Evolutionary conservation across 2,797 vertebrate genomes (phyloP).

Genomic region (Schizopygopsis malacanthus): DNA sequence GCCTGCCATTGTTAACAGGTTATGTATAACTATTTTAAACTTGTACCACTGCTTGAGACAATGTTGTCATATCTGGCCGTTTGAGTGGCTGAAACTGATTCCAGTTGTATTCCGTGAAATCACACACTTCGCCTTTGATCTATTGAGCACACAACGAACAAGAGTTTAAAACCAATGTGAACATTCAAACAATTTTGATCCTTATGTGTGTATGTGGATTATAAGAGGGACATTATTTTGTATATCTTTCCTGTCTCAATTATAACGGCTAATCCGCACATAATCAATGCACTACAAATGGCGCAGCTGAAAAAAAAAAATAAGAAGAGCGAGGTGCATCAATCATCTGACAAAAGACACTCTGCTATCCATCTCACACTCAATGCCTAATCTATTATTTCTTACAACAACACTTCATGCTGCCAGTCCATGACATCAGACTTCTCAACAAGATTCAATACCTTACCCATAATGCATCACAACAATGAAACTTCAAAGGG

Average conservation of each 20-base stretch:
- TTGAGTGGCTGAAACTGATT: not conserved
- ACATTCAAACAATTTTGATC: not conserved
- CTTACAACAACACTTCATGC: slow-evolving; percentile 6
- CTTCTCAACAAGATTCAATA: slow-evolving; percentile 7
- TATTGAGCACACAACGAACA: slow-evolving; percentile 3
- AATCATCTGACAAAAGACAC: slow-evolving; percentile 7
- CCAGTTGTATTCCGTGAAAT: not conserved
- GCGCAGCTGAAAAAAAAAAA: slow-evolving; percentile 27
- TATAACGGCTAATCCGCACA: not conserved
- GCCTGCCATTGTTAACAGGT: not conserved
- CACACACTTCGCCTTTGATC: not conserved
- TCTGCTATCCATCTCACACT: not conserved
- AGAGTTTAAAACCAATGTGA: not conserved
- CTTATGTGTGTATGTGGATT: slow-evolving; percentile 6
- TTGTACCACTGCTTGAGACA: not conserved
- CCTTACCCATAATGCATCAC: slow-evolving; percentile 6
- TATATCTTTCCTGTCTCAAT: slow-evolving; percentile 10
- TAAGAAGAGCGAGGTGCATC: slow-evolving; percentile 20
- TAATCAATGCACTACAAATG: slow-evolving; percentile 15
- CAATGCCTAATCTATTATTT: not conserved
- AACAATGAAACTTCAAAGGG: not conserved
- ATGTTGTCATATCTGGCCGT: not conserved
- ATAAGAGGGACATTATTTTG: not conserved
- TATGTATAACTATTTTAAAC: not conserved
- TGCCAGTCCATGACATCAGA: not conserved